Base-by-base conservation (phyloP, 2,113 vertebrate species). In the Sitta europaea region DNA sequence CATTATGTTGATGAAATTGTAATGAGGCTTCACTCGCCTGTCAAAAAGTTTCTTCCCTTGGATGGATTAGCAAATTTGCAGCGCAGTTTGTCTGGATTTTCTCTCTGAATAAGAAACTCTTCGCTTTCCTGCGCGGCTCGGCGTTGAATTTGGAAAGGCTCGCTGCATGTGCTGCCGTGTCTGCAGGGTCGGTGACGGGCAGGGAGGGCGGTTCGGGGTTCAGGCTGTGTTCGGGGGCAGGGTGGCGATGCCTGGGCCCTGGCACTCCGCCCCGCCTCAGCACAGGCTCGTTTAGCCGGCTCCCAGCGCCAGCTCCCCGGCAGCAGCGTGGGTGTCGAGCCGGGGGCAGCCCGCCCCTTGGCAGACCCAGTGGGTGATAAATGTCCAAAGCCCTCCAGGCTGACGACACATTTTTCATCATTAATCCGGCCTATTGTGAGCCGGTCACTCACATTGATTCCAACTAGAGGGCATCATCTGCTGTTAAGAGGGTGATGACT, bases 331-430 rank as follows among this genome's bases (percentile, higher is more conserved):
- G 92, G 95, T 96, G 95, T 92, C 94, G 97, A 97, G 98, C 96
- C 96, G 91, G 87, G 97, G 96, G 92, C 97, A 94, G 98, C 98
- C 98, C 97, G 97, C 67, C 67, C 96, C 98, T 97, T 98, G 98
- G 98, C 98, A 98, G 97, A 94, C 57, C 98, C 97, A 67, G 93
- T 96, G 97, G 82, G 98, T 99, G 99, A 99, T 99, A 97, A 99
- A 99, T 99, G 99, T 98, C 98, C 95, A 96, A 95, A 96, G 98
- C 97, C 98, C 97, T 97, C 86, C 97, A 87, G 97, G 97, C 98
- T 99, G 99, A 99, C 98, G 98, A 98, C 97, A 97, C 98, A 99
- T 99, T 99, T 99, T 99, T 99, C 99, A 99, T 99, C 99, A 99
- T 99, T 99, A 99, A 99, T 99, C 97, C 71, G 88, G 96, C 93